phyloP scores from a whole-genome alignment of 2,888 invertebrate species.

The Hydrotaea diabolus region DNA sequence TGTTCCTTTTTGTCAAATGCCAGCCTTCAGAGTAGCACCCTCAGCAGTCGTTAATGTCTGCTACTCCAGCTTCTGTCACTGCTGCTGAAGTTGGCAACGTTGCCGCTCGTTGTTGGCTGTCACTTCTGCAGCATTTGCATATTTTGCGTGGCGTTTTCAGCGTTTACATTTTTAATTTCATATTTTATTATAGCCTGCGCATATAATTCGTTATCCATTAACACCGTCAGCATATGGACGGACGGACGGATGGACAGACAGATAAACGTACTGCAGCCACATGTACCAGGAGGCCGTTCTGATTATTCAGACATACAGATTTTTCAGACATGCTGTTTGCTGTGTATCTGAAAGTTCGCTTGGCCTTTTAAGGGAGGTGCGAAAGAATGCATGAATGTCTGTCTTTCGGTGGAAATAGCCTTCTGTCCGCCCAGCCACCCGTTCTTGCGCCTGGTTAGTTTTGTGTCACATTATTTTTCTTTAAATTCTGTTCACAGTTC shows the following conservation, averaged over 20 bases:
- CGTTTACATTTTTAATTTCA: conserved; percentile 58
- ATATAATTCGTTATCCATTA: conserved; percentile 29
- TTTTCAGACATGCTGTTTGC: not conserved
- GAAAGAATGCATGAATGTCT: not conserved
- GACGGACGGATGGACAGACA: not conserved
- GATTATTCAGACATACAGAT: not conserved
- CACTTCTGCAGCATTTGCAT: conserved; percentile 59
- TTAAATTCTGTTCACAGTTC: conserved; percentile 27
- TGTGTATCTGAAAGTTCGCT: not conserved
- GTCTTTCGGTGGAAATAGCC: not conserved
- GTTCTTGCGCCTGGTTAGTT: conserved; percentile 43
- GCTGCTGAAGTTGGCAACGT: not conserved
- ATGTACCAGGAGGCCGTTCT: not conserved
- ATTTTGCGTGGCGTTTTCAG: conserved; percentile 60
- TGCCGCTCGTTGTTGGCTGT: not conserved
- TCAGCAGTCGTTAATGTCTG: not conserved
- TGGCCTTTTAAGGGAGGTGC: too few relatives aligned
- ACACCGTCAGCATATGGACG: conserved; percentile 17
- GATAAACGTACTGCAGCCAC: not conserved
- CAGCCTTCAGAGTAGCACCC: not conserved
- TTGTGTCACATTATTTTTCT: conserved; percentile 56
- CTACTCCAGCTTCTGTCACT: conserved; percentile 17
- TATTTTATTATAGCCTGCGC: conserved; percentile 56
- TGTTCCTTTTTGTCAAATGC: too few relatives aligned
- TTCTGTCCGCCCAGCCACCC: not conserved